phyloP scores from a whole-genome alignment of 2,113 vertebrate genomes.

The Cyprinus carpio region DNA sequence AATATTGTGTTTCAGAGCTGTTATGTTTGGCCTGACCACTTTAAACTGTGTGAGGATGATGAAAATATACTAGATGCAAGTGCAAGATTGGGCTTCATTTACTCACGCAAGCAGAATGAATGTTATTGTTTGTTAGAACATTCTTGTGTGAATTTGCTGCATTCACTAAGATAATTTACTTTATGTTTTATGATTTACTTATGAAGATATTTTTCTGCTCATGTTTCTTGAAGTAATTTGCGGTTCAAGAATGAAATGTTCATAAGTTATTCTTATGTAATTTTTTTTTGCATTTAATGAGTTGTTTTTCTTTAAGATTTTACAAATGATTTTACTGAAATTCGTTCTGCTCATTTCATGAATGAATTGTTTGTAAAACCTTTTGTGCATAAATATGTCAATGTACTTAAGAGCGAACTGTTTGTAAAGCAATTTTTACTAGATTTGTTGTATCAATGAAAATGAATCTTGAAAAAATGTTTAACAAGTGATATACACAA shows the following conservation, averaged over 20 bases:
- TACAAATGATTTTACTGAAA: background rate
- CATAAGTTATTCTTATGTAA: background rate
- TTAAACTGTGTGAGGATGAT: constrained; percentile 4
- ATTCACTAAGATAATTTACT: background rate
- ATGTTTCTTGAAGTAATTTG: background rate
- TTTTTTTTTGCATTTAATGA: too few relatives aligned
- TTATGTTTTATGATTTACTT: background rate
- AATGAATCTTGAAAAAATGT: too few relatives aligned
- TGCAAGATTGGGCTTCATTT: background rate
- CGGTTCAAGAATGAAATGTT: background rate
- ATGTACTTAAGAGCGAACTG: background rate
- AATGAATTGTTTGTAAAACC: background rate
- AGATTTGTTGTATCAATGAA: background rate
- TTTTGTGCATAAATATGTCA: background rate
- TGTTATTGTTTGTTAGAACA: background rate
- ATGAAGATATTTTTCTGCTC: background rate
- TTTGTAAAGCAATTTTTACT: too few relatives aligned
- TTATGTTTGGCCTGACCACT: constrained; percentile 17
- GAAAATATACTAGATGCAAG: constrained; percentile 15
- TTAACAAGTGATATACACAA: too few relatives aligned
- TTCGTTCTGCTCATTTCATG: background rate
- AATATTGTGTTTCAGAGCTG: constrained; percentile 26
- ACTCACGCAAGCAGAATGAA: constrained; percentile 1
- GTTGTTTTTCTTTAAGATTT: too few relatives aligned
- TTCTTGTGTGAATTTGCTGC: background rate